These are phyloP conservation scores for Netta rufina DNA, from an alignment of 2,797 vertebrate genomes.

Conservation along the genomic window DNA sequence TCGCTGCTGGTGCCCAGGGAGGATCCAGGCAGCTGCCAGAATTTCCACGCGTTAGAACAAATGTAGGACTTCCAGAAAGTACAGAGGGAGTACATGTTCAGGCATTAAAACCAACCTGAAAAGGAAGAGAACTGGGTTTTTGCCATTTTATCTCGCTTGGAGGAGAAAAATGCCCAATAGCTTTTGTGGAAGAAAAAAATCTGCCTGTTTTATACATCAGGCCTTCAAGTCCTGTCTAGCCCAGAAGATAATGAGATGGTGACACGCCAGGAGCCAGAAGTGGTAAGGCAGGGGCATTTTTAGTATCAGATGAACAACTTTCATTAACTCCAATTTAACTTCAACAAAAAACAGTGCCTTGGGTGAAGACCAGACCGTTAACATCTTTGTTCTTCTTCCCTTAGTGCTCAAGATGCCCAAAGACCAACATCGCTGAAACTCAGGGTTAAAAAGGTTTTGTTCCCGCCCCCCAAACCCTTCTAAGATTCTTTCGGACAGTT, in stretches of 20 bases:
- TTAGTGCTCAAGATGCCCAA: neutral
- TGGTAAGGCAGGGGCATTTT: neutral
- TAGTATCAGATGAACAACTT: neutral
- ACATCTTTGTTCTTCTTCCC: neutral
- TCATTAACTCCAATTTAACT: neutral
- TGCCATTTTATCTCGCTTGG: neutral
- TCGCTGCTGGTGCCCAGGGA: neutral
- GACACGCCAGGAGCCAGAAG: neutral
- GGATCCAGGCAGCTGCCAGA: neutral
- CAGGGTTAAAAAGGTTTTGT: neutral
- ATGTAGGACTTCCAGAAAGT: neutral
- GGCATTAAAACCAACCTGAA: neutral
- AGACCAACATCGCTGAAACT: neutral
- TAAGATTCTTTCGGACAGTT: neutral
- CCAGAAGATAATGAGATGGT: neutral
- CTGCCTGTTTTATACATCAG: neutral
- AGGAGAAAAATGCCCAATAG: neutral
- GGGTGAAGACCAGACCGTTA: rapidly evolving
- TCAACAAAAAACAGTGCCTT: neutral
- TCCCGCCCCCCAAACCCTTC: neutral
- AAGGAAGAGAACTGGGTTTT: neutral
- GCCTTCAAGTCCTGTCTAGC: neutral
- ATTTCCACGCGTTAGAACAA: neutral
- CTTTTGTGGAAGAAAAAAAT: neutral
- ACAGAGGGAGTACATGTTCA: neutral